Base-by-base conservation (phyloP, 2,888 invertebrate species). In the Drosophila emarginata region DNA sequence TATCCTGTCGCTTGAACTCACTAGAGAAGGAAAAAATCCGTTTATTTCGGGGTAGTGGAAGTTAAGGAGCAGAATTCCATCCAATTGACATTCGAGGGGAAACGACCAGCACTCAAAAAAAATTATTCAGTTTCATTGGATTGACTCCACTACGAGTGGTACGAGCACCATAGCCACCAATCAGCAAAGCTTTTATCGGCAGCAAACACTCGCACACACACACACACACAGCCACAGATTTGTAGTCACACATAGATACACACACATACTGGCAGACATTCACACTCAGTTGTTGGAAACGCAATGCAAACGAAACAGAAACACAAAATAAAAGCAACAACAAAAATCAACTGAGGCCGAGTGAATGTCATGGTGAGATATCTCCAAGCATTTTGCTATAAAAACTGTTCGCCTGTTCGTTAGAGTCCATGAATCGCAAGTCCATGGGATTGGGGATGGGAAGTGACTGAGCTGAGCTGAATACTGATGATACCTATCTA, bases 381-480 rank as follows among this genome's bases (percentile, higher is more conserved):
- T 71, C 70, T 67, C 76, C 64, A 80, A 77, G 75, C 56, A 23
- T 54, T 69, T 26, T 5, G 53, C 72, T 62, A 0, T 4, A 1
- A 3, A 1, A 53, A 66, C 89, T 91, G 90, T 36, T 77, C 67
- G 81, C 91, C 91, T 90, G 82, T 78, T 89, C 78, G 77, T 89
- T 91, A 91, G 91, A 91, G 91, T 91, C 91, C 91, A 91, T 89
- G 91, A 90, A 91, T 90, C 90, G 88, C 90, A 91, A 90, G 89
- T 88, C 53, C 28, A 14, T 53, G 23, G 58, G 58, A 37, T 40
- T 58, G 58, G 58, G 23, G 59, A 36, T 56, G 18, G 18, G 45
- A 45, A 45, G 45, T 21, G 45, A 32, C 45, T 45, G 45, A 45
- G 45, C 45, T 45, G 18, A 45, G 45, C 45, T 45, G 21, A 15